Evolutionary conservation across 2,888 invertebrate genomes (phyloP), one percentile per base, ranked within the genome.

Genomic region (Rotaria sp.): DNA sequence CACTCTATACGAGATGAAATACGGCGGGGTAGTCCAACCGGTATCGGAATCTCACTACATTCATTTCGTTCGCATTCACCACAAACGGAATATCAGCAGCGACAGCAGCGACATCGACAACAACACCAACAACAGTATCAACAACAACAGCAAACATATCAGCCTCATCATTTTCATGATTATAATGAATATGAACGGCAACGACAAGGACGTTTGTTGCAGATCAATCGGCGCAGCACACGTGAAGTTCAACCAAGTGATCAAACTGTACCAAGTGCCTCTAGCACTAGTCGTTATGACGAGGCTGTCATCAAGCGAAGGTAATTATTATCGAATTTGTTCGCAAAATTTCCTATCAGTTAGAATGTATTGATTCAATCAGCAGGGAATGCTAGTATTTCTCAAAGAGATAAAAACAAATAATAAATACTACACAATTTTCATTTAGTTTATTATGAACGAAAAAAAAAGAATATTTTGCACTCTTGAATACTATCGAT

Each of bases 261-360:
- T 84, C 55, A 85, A 45, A 26, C 50, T 10, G 59, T 45, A 30
- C 75, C 75, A 80, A 80, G 24, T 41, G 30, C 75, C 4, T 55
- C 38, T 7, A 52, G 8, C 24, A 21, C 45, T 11, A 85, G 84
- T 84, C 85, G 74, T 41, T 57, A 86, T 50, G 80, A 86, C 52
- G 86, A 86, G 55, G 86, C 86, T 26, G n/a, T 75, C 18, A 59
- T 86, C 18, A 86, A 86, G 59, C 59, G 86, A 75, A 86, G 80
- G 85, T 85, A 75, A 84, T 59, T 30, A 35, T 30, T 67, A 67
- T 26, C 8, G 7, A 24, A 55, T 55, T 55, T 55, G 55, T 24
- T 26, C 18, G 50, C 18, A 18, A 50, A 50, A 50, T 50, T 50
- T 50, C 15, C 18, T 50, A 13, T 50, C 18, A 13, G 3, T 50